Percentiles rank a stretch among this genome's conserved stretches.
These are phyloP conservation scores for Epinephelus coioides DNA, from an alignment of 2,797 vertebrate genomes.

Conservation along the genomic window DNA sequence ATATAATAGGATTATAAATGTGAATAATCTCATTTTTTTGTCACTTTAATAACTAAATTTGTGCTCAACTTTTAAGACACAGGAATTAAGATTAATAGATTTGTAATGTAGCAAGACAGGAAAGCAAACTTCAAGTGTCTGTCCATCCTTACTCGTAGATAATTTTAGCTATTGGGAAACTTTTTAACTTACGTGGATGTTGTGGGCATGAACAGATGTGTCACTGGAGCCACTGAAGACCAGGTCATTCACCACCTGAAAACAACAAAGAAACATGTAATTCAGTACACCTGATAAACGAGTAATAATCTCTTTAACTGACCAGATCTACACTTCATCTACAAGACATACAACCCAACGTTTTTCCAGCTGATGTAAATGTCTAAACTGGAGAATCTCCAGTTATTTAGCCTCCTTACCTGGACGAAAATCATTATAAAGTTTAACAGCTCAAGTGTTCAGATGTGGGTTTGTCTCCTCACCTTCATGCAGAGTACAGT, in stretches of 20 bases:
- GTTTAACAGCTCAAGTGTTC: background rate
- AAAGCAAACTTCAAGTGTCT: background rate
- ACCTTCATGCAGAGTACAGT: constrained; percentile 98
- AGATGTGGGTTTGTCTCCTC: constrained; percentile 21
- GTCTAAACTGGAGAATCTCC: background rate
- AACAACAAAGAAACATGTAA: background rate
- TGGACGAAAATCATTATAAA: background rate
- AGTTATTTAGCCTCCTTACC: background rate
- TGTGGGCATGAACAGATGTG: constrained; percentile 95
- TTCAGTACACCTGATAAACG: background rate
- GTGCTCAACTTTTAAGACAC: background rate
- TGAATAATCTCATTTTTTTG: background rate
- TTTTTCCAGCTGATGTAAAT: too few species aligned
- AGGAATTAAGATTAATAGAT: background rate
- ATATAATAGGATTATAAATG: background rate
- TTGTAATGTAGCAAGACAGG: background rate
- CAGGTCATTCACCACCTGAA: constrained; percentile 96
- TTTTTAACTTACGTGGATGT: constrained; percentile 93
- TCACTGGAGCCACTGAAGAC: constrained; percentile 98
- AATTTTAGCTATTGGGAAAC: too few species aligned
- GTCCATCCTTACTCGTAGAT: background rate
- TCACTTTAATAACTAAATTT: background rate
- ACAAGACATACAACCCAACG: too few species aligned
- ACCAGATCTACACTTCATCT: background rate
- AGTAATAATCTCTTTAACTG: background rate